These are phyloP conservation scores for Netelia virgata DNA, from an alignment of 2,888 invertebrate genomes.

Conservation along the genomic window DNA sequence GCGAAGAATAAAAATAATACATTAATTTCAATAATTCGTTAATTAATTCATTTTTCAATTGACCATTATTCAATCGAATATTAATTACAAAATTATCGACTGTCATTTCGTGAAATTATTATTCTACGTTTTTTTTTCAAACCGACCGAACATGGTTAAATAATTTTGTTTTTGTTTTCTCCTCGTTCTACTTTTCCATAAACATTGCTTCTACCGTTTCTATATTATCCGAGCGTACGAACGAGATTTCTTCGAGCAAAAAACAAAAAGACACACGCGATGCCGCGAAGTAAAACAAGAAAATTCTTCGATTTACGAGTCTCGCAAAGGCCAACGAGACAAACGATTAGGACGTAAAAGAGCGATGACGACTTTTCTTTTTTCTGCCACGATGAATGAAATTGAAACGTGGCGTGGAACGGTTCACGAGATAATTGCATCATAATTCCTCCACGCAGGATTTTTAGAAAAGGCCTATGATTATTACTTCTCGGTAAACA, in stretches of 20 bases:
- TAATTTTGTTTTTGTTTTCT: not conserved
- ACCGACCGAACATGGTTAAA: too few species aligned
- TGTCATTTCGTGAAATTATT: too few species aligned
- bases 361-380: not conserved
- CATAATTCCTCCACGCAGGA: not conserved
- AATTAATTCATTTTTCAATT: too few species aligned
- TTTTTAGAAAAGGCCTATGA: not conserved
- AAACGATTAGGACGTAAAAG: not conserved
- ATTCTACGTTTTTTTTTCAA: too few species aligned
- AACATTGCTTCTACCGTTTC: not conserved
- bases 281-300: too few species aligned
- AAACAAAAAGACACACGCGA: not conserved
- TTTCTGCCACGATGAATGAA: constrained; percentile 24
- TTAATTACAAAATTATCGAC: too few species aligned
- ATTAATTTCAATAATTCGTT: too few species aligned
- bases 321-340: not conserved
- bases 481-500: constrained; percentile 40
- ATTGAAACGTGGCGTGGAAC: not conserved
- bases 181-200: not conserved
- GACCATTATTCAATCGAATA: too few species aligned
- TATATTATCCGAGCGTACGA: not conserved
- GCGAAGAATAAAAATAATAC: not conserved
- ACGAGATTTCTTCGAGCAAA: not conserved
- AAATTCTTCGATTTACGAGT: too few species aligned
- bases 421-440: not conserved